Conservation (phyloP, 2,888 invertebrate species). For the Drosophila limbata region DNA sequence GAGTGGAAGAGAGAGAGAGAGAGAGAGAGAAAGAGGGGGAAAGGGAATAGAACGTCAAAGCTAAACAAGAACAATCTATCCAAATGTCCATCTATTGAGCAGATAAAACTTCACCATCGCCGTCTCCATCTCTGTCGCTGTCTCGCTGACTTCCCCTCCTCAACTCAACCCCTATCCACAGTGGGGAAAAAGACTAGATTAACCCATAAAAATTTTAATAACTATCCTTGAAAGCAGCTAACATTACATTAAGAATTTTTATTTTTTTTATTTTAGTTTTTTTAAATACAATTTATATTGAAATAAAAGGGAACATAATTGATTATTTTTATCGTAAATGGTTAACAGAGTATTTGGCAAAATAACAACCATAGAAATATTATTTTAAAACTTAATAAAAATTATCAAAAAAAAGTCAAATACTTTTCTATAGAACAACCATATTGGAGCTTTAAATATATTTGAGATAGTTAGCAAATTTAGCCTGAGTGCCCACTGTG, state of each 20-base stretch:
- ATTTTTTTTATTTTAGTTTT: no score
- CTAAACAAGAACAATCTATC: conserved; percentile 81
- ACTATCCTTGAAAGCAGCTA: no score
- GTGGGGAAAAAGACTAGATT: neutral
- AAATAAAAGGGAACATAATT: no score
- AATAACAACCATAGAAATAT: no score
- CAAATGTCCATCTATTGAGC: conserved; percentile 80
- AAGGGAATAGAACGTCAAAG: conserved; percentile 62
- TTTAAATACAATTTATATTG: no score
- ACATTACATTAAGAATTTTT: no score
- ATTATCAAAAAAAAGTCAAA: no score
- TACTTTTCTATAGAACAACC: no score
- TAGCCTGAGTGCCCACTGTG: neutral
- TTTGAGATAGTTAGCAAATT: neutral
- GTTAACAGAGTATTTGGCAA: no score
- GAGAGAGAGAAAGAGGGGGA: neutral
- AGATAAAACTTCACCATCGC: conserved; percentile 72
- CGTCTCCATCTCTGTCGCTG: conserved; percentile 30
- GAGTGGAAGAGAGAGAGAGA: conserved; percentile 16
- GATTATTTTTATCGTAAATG: no score
- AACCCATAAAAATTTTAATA: neutral
- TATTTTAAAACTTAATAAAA: no score
- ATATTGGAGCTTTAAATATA: neutral
- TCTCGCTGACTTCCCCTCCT: neutral
- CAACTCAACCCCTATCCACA: neutral